A percentile compares a stretch with the other conserved stretches of the same genome.
Evolutionary conservation across 2,888 invertebrate genomes (phyloP).

Genomic region (Sthenelais limicola): DNA sequence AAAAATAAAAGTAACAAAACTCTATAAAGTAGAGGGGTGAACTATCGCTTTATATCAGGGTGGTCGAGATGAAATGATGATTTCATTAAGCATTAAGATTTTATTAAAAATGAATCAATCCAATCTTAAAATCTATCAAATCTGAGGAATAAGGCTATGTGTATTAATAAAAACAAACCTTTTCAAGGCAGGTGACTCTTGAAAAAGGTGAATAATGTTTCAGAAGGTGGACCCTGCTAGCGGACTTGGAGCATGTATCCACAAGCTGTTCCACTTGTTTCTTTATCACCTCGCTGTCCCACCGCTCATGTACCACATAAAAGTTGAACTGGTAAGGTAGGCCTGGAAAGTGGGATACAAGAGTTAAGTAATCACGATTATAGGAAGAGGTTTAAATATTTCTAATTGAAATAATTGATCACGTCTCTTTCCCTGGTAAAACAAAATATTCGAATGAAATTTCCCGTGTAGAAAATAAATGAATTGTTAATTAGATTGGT

Average conservation of each 20-base stretch:
- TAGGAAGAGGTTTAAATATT: too few species aligned
- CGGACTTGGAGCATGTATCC: slow-evolving; percentile 14
- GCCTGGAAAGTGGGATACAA: slow-evolving; percentile 8
- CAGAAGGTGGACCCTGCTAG: slow-evolving; percentile 23
- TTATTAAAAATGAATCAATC: too few species aligned
- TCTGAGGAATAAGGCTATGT: slow-evolving; percentile 15
- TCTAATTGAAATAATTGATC: background rate
- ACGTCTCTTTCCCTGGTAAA: background rate
- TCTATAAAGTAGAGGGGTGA: too few species aligned
- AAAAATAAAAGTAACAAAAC: too few species aligned
- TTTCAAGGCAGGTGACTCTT: slow-evolving; percentile 23
- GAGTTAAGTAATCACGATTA: background rate
- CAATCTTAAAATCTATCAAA: too few species aligned
- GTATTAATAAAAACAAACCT: slow-evolving; percentile 23
- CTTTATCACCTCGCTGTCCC: slow-evolving; percentile 18
- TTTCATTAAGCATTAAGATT: too few species aligned
- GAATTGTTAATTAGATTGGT: background rate
- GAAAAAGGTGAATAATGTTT: background rate
- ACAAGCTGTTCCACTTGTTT: slow-evolving; percentile 4
- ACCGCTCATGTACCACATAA: background rate
- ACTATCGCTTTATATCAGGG: too few species aligned
- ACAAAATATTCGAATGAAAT: too few species aligned
- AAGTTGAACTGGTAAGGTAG: slow-evolving; percentile 28
- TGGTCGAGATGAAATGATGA: too few species aligned
- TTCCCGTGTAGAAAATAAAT: background rate